Percentiles rank a stretch among this genome's conserved stretches.
These are phyloP conservation scores for Dichetophora obliterata DNA, from an alignment of 2,888 invertebrate genomes.

Conservation along the genomic window DNA sequence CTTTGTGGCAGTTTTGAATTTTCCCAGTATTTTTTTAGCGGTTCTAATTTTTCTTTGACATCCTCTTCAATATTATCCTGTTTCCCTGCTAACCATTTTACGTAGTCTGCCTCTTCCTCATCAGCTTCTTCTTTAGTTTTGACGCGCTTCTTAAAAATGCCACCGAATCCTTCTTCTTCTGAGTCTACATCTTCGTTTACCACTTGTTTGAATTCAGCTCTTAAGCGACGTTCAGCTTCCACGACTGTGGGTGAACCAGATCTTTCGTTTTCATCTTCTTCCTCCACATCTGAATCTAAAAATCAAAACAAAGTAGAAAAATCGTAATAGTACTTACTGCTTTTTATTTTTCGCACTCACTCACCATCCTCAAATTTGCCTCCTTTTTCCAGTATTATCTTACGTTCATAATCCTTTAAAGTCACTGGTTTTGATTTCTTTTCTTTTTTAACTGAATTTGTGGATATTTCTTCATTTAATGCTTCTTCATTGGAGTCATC, in stretches of 20 bases:
- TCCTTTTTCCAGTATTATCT: conserved; percentile 78
- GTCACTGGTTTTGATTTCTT: conserved; percentile 74
- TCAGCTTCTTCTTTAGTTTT: conserved; percentile 73
- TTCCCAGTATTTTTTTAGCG: conserved; percentile 86
- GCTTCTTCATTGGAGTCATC: conserved; percentile 24
- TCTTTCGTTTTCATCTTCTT: conserved; percentile 51
- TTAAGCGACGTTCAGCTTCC: conserved; percentile 78
- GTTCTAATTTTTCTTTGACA: conserved; percentile 77
- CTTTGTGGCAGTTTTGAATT: conserved; percentile 84
- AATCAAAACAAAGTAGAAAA: not conserved
- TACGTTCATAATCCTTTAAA: conserved; percentile 84
- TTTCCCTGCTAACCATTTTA: conserved; percentile 86
- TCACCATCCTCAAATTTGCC: conserved; percentile 72
- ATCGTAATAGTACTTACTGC: not conserved
- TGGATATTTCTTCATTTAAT: not conserved
- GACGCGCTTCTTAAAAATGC: conserved; percentile 72
- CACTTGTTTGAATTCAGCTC: conserved; percentile 75
- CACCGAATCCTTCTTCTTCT: conserved; percentile 73
- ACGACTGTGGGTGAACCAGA: conserved; percentile 73
- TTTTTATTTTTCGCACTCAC: conserved; percentile 34
- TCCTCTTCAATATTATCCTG: conserved; percentile 75
- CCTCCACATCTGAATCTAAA: conserved; percentile 51
- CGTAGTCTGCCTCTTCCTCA: conserved; percentile 75
- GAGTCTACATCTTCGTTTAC: conserved; percentile 68
- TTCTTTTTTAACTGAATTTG: conserved; percentile 41